Evolutionary conservation across 1,140 invertebrate genomes (phyloP), one percentile per base, ranked within the genome.

Genomic region (Dendrolimus punctatus): DNA sequence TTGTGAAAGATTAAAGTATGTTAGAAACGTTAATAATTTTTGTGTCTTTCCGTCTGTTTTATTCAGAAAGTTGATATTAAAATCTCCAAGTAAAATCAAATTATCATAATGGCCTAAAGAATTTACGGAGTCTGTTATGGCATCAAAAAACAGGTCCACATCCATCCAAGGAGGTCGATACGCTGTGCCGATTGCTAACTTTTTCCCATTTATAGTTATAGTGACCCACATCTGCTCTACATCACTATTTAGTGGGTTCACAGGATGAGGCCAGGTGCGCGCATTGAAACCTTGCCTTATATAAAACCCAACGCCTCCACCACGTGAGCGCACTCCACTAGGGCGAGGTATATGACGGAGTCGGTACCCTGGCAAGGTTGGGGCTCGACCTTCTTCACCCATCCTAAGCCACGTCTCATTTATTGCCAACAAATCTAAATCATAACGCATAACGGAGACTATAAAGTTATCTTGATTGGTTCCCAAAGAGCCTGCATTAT

Each of bases 331-430:
- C 8, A 43, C 9, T 6, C 40, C 36, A 23, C 39, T n/a, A 10
- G 55, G 42, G 2, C 57, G 50, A 7, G 53, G 57, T 9, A 45
- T 65, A 58, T 47, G 46, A 0, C 46, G 39, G 2, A 65, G 41
- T 4, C 39, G 41, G 48, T 65, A 68, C 0, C 51, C 55, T 0
- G 56, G 51, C 2, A 62, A 8, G 0, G 7, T 9, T 5, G 58
- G 62, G 0, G 66, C 62, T 0, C 56, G 55, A 1, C 53, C 57
- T 6, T 64, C 60, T 37, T 65, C 55, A 5, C 58, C 55, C 0
- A 44, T 39, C n/a, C 47, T 50, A 1, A 68, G 43, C 62, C 66
- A 65, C 3, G 62, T 68, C 49, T 68, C 66, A 53, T 68, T n/a
- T n/a, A n/a, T n/a, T n/a, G n/a, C n/a, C n/a, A n/a, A n/a, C n/a